Percentiles rank a stretch among this genome's conserved stretches.
Evolutionary conservation across 2,888 invertebrate genomes (phyloP).

Genomic region (Tachina fera): DNA sequence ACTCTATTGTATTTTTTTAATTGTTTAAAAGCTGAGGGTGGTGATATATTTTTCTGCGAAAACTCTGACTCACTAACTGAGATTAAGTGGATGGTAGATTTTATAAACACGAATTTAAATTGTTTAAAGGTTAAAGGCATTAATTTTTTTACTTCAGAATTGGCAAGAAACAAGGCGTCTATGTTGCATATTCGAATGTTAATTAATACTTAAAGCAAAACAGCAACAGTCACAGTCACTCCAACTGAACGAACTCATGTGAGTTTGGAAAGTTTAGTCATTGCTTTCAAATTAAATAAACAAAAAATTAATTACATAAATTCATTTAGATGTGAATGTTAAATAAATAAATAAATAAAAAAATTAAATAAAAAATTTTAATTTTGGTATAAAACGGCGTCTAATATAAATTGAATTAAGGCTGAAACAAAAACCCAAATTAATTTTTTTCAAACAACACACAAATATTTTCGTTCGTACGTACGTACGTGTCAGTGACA

Average conservation of each 20-base stretch:
- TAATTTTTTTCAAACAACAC: background rate
- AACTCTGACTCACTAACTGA: background rate
- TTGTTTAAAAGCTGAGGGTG: too few species aligned
- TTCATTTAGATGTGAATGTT: background rate
- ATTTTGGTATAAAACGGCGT: conserved; percentile 21
- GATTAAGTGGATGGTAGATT: background rate
- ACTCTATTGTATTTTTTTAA: too few species aligned
- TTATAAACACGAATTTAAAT: background rate
- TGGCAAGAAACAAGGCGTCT: background rate
- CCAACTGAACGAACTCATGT: background rate
- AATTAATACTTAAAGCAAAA: conserved; percentile 18
- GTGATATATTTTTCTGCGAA: too few species aligned
- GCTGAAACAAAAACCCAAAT: conserved; percentile 12
- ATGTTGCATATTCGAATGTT: background rate
- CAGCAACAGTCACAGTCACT: background rate
- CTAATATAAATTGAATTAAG: conserved; percentile 43
- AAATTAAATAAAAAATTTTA: too few species aligned
- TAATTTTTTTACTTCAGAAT: background rate
- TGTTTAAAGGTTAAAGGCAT: conserved; percentile 28
- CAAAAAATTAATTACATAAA: conserved; percentile 22
- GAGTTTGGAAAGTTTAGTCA: conserved; percentile 8
- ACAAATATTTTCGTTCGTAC: too few species aligned
- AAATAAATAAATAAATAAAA: background rate
- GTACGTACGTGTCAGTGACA: conserved; percentile 11
- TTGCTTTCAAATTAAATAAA: background rate